These are phyloP conservation scores for Adelphocoris suturalis DNA, from an alignment of 2,888 invertebrate genomes.

Conservation along the genomic window DNA sequence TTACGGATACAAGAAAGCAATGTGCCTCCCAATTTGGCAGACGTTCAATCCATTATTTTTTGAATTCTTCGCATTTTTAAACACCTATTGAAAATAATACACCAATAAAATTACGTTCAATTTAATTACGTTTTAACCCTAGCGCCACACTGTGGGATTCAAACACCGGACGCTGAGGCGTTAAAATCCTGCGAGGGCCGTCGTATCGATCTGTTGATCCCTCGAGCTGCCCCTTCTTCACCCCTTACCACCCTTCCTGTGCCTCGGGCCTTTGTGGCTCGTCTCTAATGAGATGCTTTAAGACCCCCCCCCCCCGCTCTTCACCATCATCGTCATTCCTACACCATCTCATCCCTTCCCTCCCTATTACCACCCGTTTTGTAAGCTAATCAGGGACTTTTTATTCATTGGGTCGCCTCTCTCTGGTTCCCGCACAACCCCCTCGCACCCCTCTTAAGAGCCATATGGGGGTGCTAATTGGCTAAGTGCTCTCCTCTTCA, in stretches of 20 bases:
- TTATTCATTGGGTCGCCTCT: slow-evolving; percentile 38
- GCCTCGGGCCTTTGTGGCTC: neutral
- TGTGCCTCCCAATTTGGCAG: no score
- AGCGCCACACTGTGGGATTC: no score
- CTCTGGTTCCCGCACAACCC: neutral
- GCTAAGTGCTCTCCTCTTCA: slow-evolving; percentile 42
- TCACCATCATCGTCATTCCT: neutral
- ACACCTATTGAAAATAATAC: no score
- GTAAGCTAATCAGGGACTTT: slow-evolving; percentile 49
- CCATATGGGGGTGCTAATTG: slow-evolving; percentile 45
- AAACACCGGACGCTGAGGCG: neutral
- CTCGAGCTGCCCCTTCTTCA: neutral
- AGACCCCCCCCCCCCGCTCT: neutral
- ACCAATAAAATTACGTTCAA: no score
- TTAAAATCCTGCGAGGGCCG: neutral
- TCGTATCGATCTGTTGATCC: slow-evolving; percentile 33
- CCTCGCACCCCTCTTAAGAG: neutral
- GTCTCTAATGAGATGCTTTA: slow-evolving; percentile 32
- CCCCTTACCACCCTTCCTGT: neutral
- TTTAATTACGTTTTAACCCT: no score
- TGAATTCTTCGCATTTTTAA: no score
- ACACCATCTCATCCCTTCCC: neutral
- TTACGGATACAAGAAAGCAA: no score
- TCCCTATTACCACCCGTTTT: slow-evolving; percentile 7
- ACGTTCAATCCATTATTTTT: no score